phyloP scores from a whole-genome alignment of 2,113 vertebrate species.

The Phylloscopus whistleri region DNA sequence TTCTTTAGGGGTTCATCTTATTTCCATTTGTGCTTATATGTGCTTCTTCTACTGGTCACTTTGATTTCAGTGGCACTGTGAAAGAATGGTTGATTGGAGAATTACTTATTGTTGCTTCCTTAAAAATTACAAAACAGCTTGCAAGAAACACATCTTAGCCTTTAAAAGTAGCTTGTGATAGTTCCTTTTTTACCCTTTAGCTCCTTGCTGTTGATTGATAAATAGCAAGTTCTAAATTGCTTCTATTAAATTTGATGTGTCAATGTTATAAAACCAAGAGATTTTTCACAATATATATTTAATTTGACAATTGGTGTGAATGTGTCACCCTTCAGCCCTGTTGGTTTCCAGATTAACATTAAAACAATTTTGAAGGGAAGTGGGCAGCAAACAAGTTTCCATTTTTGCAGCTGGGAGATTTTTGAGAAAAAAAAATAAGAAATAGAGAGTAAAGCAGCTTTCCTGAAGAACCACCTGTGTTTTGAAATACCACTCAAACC shows the following conservation, averaged over 20 bases:
- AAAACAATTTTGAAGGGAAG: background rate
- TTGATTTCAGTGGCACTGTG: background rate
- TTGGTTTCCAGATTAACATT: background rate
- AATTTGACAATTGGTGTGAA: background rate
- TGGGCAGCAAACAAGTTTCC: background rate
- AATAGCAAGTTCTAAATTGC: background rate
- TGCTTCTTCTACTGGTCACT: background rate
- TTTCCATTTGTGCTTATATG: background rate
- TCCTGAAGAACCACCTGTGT: background rate
- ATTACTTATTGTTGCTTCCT: background rate
- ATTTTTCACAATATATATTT: background rate
- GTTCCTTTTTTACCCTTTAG: background rate
- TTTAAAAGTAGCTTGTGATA: background rate
- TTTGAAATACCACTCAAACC: background rate
- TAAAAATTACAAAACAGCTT: background rate
- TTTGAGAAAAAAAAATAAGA: background rate
- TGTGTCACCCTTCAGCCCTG: background rate
- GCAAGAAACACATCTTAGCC: background rate
- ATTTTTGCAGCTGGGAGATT: background rate
- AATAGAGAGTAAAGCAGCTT: background rate
- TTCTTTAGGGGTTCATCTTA: background rate
- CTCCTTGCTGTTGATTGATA: background rate
- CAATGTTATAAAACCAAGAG: background rate
- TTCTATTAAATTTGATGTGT: background rate
- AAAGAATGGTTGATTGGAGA: background rate